These are phyloP conservation scores for Cynopterus brachyotis DNA, from an alignment of 2,113 vertebrate species.

Conservation along the genomic window DNA sequence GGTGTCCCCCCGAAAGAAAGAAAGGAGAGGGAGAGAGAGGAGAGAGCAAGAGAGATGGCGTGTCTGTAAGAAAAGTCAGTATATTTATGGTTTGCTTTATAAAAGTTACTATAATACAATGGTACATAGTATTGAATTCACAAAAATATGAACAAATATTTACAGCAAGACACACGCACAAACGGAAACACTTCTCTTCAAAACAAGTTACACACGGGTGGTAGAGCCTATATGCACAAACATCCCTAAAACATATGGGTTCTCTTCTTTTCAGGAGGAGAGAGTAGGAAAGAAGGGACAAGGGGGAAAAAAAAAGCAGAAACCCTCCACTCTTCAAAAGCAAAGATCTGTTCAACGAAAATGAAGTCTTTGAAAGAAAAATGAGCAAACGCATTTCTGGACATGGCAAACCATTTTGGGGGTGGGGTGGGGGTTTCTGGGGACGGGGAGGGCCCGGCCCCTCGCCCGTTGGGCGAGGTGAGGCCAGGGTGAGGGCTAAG, in stretches of 20 bases:
- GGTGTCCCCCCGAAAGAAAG: neutral
- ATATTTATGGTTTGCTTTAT: constrained; percentile 96
- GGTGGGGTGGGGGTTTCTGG: neutral
- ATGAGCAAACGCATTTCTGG: neutral
- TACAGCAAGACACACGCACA: constrained; percentile 92
- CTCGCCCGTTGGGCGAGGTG: neutral
- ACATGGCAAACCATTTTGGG: constrained; percentile 81
- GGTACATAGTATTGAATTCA: constrained; percentile 95
- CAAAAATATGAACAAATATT: constrained; percentile 94
- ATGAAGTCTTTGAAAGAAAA: constrained; percentile 73
- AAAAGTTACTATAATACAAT: constrained; percentile 96
- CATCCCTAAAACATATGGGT: constrained; percentile 82
- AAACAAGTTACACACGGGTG: constrained; percentile 87
- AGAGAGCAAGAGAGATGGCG: constrained; percentile 76
- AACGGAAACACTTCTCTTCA: constrained; percentile 90
- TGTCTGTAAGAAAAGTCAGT: constrained; percentile 93
- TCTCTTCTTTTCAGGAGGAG: constrained; percentile 53
- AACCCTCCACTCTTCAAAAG: constrained; percentile 81
- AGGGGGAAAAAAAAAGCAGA: constrained; percentile 71
- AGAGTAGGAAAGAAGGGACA: neutral
- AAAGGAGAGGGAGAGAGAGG: neutral
- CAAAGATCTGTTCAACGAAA: constrained; percentile 71
- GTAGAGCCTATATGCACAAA: constrained; percentile 86
- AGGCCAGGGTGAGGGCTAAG: constrained; percentile 39
- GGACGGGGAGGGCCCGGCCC: neutral